These are phyloP conservation scores for Muscina levida DNA, from an alignment of 2,888 invertebrate species.

Conservation along the genomic window DNA sequence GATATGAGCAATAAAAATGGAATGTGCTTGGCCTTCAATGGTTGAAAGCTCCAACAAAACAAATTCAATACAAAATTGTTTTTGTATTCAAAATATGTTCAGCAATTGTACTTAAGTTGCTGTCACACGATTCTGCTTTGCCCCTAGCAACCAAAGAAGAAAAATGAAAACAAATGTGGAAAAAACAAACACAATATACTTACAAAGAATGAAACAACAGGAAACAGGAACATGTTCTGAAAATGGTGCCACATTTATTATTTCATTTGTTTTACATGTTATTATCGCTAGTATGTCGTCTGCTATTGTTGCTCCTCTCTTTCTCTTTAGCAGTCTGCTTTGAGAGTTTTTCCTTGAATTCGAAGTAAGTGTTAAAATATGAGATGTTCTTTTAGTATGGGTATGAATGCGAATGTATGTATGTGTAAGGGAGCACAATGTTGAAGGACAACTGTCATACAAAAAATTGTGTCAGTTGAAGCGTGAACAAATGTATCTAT, in stretches of 20 bases:
- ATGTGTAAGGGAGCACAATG: conserved; percentile 49
- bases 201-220: conserved; percentile 4
- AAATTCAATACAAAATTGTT: too few species aligned
- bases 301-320: conserved; percentile 60
- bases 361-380: conserved; percentile 47
- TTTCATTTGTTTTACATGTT: conserved; percentile 63
- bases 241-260: conserved; percentile 64
- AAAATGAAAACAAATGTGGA: background rate
- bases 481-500: conserved; percentile 58
- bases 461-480: conserved; percentile 65
- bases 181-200: conserved; percentile 12
- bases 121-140: too few species aligned
- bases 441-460: conserved; percentile 68
- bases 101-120: too few species aligned
- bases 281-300: conserved; percentile 65
- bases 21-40: too few species aligned
- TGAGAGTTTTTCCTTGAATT: conserved; percentile 45
- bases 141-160: background rate
- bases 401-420: conserved; percentile 21
- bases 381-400: conserved; percentile 44
- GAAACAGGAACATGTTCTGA: conserved; percentile 41
- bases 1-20: too few species aligned
- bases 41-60: too few species aligned
- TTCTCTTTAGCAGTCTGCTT: conserved; percentile 21
- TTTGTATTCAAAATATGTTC: too few species aligned